phyloP scores from a whole-genome alignment of 2,113 vertebrate genomes.

The Gadus macrocephalus region DNA sequence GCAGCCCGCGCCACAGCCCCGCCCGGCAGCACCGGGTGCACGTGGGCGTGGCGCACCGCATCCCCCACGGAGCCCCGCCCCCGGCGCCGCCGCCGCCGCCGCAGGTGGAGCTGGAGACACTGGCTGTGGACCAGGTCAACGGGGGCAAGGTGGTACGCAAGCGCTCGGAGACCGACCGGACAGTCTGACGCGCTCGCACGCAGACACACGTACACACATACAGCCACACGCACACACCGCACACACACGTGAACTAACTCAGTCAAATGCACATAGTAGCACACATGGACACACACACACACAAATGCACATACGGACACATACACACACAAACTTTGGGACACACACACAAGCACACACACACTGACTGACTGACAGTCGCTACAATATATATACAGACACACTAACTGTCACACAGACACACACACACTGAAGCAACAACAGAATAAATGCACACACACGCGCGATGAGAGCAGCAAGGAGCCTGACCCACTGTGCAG shows the following conservation, averaged over 20 bases:
- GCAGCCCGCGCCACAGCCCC: slow-evolving; percentile 78
- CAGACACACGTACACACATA: slow-evolving; percentile 1
- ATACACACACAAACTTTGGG: slow-evolving; percentile 28
- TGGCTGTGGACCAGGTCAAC: slow-evolving; percentile 90
- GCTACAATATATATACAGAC: not conserved
- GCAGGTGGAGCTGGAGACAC: slow-evolving; percentile 81
- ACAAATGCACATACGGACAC: not conserved
- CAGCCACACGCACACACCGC: not conserved
- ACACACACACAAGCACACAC: slow-evolving; percentile 29
- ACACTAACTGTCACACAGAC: slow-evolving; percentile 18
- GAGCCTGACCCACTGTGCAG: slow-evolving; percentile 55
- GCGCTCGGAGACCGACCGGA: slow-evolving; percentile 90
- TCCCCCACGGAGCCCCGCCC: slow-evolving; percentile 70
- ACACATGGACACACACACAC: not conserved
- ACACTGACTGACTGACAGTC: slow-evolving; percentile 16
- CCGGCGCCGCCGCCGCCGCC: slow-evolving; percentile 60
- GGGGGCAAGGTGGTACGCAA: slow-evolving; percentile 84
- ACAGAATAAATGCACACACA: slow-evolving; percentile 18
- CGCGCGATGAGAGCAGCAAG: slow-evolving; percentile 45
- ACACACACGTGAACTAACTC: slow-evolving; percentile 26
- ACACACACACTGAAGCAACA: not conserved
- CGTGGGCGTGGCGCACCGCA: slow-evolving; percentile 90
- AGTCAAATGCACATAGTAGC: not conserved
- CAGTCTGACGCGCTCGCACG: slow-evolving; percentile 75
- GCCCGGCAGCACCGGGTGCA: slow-evolving; percentile 81